Evolutionary conservation across 2,113 vertebrate species (phyloP), one percentile per base, ranked within the genome.

Genomic region (Salminus brasiliensis): DNA sequence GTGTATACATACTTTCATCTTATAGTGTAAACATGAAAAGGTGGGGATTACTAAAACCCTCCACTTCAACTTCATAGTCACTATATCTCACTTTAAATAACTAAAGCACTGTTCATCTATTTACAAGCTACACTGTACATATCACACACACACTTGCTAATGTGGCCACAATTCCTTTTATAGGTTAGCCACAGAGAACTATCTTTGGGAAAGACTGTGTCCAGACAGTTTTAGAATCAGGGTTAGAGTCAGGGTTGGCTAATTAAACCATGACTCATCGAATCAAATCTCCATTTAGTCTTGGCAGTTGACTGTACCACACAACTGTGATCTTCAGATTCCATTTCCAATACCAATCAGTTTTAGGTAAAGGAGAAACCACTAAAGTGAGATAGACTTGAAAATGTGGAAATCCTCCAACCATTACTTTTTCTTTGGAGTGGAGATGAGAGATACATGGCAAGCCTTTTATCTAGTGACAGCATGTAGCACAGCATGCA

Each of bases 261-360:
- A 55, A 55, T 76, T 67, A 43, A 29, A 10, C 34, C 55, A 32
- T n/a, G 47, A 30, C 29, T 68, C 67, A 76, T 68, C 63, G 1
- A 76, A 55, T 76, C 63, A 76, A 29, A 39, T 55, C 34, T 57
- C 32, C 62, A 41, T 76, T 68, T 76, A 55, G 45, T 41, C 63
- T 68, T 55, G 74, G 63, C 47, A 55, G 15, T 41, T 67, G 74
- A 67, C 47, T 53, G 32, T 68, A 43, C 36, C 30, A 57, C 57
- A 32, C 41, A 68, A 13, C 6, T 10, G 5, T 59, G 49, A 5
- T 32, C 36, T 67, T 67, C 41, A 23, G 39, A n/a, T 41, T 67
- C 2, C n/a, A 55, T 55, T 67, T 67, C 23, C 16, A 39, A 41
- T 32, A 29, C 47, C 65, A 55, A 55, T 67, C 45, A 55, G n/a